These are phyloP conservation scores for Thumatha senex DNA, from an alignment of 2,888 invertebrate species.

Conservation along the genomic window DNA sequence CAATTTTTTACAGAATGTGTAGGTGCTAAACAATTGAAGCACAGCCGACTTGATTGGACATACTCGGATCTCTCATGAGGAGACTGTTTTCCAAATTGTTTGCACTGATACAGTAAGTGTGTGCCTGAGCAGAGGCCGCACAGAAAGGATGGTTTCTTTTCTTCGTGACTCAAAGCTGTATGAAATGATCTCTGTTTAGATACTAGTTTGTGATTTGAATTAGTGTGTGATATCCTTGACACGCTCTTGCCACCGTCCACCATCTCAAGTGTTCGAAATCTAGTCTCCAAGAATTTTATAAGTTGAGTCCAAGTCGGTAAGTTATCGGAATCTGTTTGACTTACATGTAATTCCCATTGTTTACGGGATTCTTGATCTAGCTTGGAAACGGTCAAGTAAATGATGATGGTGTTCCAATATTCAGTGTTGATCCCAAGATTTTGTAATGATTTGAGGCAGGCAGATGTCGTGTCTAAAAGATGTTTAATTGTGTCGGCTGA, in stretches of 20 bases:
- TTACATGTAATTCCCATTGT: too few species aligned
- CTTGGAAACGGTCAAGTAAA: slow-evolving; percentile 1
- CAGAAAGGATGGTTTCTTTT: slow-evolving; percentile 1
- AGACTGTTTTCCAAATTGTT: slow-evolving; percentile 5
- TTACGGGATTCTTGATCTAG: slow-evolving; percentile 5
- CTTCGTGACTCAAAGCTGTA: slow-evolving; percentile 3
- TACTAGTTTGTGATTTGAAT: slow-evolving; percentile 5
- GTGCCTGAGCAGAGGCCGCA: slow-evolving; percentile 7
- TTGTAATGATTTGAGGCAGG: slow-evolving; percentile 7
- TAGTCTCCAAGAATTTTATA: slow-evolving; percentile 5
- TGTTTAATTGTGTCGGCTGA: too few species aligned
- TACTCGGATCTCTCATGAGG: slow-evolving; percentile 10
- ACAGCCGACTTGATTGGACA: slow-evolving; percentile 11
- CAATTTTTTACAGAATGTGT: slow-evolving; percentile 11
- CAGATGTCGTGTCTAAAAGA: slow-evolving; percentile 8
- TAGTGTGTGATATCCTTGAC: background rate
- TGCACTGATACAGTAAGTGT: slow-evolving; percentile 12
- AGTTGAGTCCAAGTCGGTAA: slow-evolving; percentile 6
- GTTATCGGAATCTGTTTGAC: too few species aligned
- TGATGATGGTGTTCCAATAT: slow-evolving; percentile 8
- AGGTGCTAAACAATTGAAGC: slow-evolving; percentile 14
- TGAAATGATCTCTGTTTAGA: slow-evolving; percentile 7
- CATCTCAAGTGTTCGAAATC: slow-evolving; percentile 15
- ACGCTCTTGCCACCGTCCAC: slow-evolving; percentile 3
- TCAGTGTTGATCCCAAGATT: slow-evolving; percentile 8